Base-by-base conservation (phyloP, 2,113 vertebrate genomes). In the Daubentonia madagascariensis region DNA sequence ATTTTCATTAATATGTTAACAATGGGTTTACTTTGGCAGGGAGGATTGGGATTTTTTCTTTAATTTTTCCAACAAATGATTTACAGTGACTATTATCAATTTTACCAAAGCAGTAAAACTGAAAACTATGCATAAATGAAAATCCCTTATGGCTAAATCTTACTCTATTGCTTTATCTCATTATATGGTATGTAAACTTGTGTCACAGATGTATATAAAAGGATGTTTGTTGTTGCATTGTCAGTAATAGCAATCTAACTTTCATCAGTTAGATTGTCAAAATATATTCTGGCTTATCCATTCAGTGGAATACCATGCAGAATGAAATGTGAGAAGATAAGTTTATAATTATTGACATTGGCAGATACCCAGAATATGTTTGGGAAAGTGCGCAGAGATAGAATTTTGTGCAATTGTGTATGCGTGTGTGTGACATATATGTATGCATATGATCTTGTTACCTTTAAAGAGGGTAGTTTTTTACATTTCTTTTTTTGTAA, bases 191-290 rank as follows among this genome's bases (percentile, higher is more conserved):
- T 6, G 11, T 75, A 43, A 78, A 8, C 52, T 17, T 84, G 35
- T 61, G 11, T 70, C 20, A 22, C 0, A 9, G 40, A 18, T 10
- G 10, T 17, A 1, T 0, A 3, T 1, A 37, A 37, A 32, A n/a
- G 6, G n/a, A 32, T 28, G 37, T 40, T 52, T n/a, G 13, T 14
- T 3, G 0, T 22, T n/a, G 30, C 67, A 10, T 16, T 61, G 14
- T 3, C 32, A 50, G 35, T 22, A 50, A 32, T 18, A 54, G 61
- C 70, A 48, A 57, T 35, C 23, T 25, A 63, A 17, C 70, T 32
- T 61, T 78, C 52, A 85, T 72, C 43, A 37, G 35, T 22, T 50
- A 6, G 14, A 50, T 2, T 52, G n/a, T 61, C 20, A 93, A 6
- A n/a, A 52, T 22, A 68, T 18, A 18, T 37, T 45, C 7, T 12